Evolutionary conservation across 2,113 vertebrate genomes (phyloP).

Genomic region (Mesoclemmys tuberculata): DNA sequence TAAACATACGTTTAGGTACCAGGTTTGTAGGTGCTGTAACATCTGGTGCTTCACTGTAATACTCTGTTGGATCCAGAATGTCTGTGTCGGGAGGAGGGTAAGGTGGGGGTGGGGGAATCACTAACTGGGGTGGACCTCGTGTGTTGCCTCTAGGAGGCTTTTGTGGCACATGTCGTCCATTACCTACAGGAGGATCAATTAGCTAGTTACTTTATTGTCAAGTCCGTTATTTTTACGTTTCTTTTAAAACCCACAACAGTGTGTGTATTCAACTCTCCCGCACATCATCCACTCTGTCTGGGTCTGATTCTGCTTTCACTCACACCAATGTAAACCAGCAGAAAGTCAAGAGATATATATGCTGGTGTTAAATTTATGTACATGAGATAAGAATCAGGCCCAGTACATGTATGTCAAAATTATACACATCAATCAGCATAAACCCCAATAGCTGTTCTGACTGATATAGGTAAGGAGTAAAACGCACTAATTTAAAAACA

Average conservation of each 20-base stretch:
- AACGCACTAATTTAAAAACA: neutral
- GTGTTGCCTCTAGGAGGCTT: conserved; percentile 82
- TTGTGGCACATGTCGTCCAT: conserved; percentile 81
- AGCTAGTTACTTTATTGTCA: conserved; percentile 66
- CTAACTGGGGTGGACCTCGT: conserved; percentile 79
- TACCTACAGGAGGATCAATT: conserved; percentile 82
- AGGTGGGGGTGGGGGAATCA: conserved; percentile 83
- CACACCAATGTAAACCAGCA: neutral
- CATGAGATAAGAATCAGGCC: neutral
- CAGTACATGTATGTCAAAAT: accelerated
- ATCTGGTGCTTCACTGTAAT: conserved; percentile 73
- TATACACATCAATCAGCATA: neutral
- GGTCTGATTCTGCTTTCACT: neutral
- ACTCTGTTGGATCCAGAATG: conserved; percentile 64
- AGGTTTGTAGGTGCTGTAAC: conserved; percentile 72
- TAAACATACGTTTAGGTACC: conserved; percentile 83
- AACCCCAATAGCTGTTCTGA: neutral
- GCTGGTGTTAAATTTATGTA: neutral
- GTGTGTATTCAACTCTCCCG: neutral
- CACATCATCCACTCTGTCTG: neutral
- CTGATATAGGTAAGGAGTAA: neutral
- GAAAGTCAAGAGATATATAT: neutral
- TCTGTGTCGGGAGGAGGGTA: conserved; percentile 81
- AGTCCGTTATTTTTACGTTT: neutral
- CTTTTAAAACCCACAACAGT: neutral